Percentiles rank a stretch among this genome's conserved stretches.
These are phyloP conservation scores for Apodemus agrarius DNA, from an alignment of 2,797 vertebrate species.

Conservation along the genomic window DNA sequence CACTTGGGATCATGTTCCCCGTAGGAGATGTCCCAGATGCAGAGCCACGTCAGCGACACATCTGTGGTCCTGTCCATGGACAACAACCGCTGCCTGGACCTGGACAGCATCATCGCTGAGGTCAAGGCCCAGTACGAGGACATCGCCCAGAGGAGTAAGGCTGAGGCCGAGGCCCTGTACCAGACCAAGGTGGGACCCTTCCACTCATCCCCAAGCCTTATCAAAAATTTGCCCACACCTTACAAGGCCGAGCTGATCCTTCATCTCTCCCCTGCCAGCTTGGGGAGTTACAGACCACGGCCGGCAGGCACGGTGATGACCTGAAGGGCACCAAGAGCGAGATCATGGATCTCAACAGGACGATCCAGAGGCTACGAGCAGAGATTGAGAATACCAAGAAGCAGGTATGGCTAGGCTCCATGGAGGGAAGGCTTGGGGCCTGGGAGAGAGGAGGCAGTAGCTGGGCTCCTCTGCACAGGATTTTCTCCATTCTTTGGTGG, in stretches of 20 bases:
- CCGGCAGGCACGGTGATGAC: constrained; percentile 83
- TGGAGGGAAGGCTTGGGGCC: background rate
- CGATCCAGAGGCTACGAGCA: constrained; percentile 92
- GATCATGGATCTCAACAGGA: constrained; percentile 92
- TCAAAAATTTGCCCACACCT: background rate
- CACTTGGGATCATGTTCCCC: background rate
- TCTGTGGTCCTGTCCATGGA: constrained; percentile 88
- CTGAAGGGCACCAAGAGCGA: constrained; percentile 87
- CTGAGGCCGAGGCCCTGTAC: constrained; percentile 82
- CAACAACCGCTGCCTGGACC: constrained; percentile 68
- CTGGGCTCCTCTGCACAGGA: background rate
- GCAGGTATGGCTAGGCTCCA: constrained; percentile 85
- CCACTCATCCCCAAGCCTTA: background rate
- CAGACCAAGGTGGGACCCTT: constrained; percentile 80
- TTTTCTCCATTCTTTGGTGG: background rate
- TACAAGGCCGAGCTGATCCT: background rate
- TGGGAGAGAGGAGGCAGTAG: background rate
- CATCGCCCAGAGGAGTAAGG: constrained; percentile 51
- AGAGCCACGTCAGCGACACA: constrained; percentile 92
- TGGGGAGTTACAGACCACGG: constrained; percentile 81
- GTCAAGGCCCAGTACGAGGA: constrained; percentile 36
- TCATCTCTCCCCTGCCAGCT: constrained; percentile 71
- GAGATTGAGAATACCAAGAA: constrained; percentile 93
- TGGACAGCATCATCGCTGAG: constrained; percentile 62
- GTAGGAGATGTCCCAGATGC: constrained; percentile 92